Base-by-base conservation (phyloP, 2,888 invertebrate genomes). In the Anticlea derivata region DNA sequence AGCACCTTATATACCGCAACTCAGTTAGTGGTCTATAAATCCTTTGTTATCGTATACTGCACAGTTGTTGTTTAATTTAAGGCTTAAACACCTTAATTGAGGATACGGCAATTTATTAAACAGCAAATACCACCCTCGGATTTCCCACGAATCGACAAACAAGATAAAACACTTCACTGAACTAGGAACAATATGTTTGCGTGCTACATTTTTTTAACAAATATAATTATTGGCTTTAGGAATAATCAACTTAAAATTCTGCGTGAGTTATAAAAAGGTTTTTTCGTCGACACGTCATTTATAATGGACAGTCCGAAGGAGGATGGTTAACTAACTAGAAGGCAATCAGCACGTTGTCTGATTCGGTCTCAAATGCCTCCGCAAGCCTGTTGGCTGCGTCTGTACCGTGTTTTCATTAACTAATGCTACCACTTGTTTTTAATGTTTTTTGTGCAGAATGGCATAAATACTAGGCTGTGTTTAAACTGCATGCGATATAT, bases 141-240 rank as follows among this genome's bases (percentile, higher is more conserved):
- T 82, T 87, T 87, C 75, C 87, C 86, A 78, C 76, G 76, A 80
- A 75, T 73, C 70, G 63, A 76, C 69, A 85, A 85, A 83, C 80
- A 84, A 59, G 48, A 55, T 51, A 55, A 47, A 39, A 50, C 46
- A 38, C 44, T 44, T 17, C 35, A 45, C 41, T 34, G 26, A 29
- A 49, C 33, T 43, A 27, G 37, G 8, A 27, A 43, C 37, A 39
- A 34, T 35, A 48, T 34, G 22, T 39, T 26, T 39, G 26, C 29
- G 37, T 11, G 38, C 40, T 40, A 43, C 44, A 39, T 39, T 45
- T 44, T 43, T 45, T 24, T 44, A 5, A 37, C 11, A 38, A 37
- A 54, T 31, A 20, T 10, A 34, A 8, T 35, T 39, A 48, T 10
- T 27, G 20, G 38, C 11, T 2, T 17, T 17, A 17, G 17, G 4